These are phyloP conservation scores for Dreissena polymorpha DNA, from an alignment of 1,140 invertebrate species.

Conservation along the genomic window DNA sequence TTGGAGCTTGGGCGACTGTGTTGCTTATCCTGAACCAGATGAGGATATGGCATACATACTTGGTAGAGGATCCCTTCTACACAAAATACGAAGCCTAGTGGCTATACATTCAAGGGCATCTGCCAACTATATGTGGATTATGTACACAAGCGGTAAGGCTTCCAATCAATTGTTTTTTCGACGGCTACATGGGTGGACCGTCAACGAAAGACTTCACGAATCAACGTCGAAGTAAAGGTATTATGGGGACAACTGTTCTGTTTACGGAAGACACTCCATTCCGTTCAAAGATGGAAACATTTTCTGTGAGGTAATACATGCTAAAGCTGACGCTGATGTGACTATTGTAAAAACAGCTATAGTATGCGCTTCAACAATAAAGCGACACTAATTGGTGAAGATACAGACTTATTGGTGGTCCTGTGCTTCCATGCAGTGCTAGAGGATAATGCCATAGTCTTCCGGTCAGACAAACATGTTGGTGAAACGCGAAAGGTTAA, in stretches of 20 bases:
- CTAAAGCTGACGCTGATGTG: slow-evolving; percentile 14
- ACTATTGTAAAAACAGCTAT: not conserved
- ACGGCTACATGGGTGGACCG: slow-evolving; percentile 15
- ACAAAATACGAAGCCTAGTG: slow-evolving; percentile 47
- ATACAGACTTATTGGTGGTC: too few relatives aligned
- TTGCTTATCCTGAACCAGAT: too few relatives aligned
- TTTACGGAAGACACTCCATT: slow-evolving; percentile 13
- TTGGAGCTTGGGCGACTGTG: slow-evolving; percentile 20
- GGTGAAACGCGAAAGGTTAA: slow-evolving; percentile 31
- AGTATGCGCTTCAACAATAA: not conserved
- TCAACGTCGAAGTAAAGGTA: not conserved
- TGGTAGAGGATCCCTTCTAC: slow-evolving; percentile 58
- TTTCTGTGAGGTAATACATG: not conserved
- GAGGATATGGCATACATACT: slow-evolving; percentile 45
- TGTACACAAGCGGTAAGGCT: not conserved
- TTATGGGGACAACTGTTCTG: not conserved
- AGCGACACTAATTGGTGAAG: slow-evolving; percentile 20
- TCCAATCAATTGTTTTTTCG: slow-evolving; percentile 10
- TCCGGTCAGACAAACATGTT: slow-evolving; percentile 13
- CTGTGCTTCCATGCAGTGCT: slow-evolving; percentile 2
- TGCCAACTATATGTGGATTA: too few relatives aligned
- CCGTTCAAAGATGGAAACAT: slow-evolving; percentile 38
- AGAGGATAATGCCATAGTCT: not conserved
- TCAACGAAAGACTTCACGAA: slow-evolving; percentile 33
- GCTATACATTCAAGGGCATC: too few relatives aligned